Evolutionary conservation across 1,140 invertebrate species (phyloP).

Genomic region (Heliconius eleuchia): DNA sequence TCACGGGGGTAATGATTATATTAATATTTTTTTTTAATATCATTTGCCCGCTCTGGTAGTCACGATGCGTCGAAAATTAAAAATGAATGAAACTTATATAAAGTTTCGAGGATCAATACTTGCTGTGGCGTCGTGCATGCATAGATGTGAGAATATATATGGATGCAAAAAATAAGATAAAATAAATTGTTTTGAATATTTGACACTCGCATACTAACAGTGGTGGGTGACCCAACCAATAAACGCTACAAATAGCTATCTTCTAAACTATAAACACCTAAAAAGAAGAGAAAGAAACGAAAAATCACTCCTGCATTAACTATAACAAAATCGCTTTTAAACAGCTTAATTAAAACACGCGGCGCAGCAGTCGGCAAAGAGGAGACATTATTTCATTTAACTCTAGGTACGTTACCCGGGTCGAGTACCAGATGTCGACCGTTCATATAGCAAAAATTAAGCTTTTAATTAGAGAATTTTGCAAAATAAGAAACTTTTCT

Average conservation of each 20-base stretch:
- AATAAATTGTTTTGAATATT: too few species aligned
- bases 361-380: background rate
- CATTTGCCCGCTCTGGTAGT: too few species aligned
- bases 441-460: slow-evolving; percentile 1
- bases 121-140: too few species aligned
- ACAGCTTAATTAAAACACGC: slow-evolving; percentile 10
- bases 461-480: background rate
- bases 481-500: background rate
- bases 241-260: background rate
- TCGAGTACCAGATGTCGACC: slow-evolving; percentile 7
- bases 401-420: background rate
- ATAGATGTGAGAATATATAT: too few species aligned
- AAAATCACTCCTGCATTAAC: background rate
- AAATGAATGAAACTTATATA: too few species aligned
- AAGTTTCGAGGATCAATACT: too few species aligned
- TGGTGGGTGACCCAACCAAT: too few species aligned
- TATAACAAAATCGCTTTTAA: slow-evolving; percentile 11
- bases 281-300: background rate
- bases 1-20: too few species aligned
- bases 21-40: too few species aligned
- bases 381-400: slow-evolving; percentile 10
- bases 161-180: too few species aligned
- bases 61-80: too few species aligned
- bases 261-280: background rate
- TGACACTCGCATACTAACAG: too few species aligned